Evolutionary conservation across 2,113 vertebrate species (phyloP), one percentile per base, ranked within the genome.

Genomic region (Gallinago paraguaiae): DNA sequence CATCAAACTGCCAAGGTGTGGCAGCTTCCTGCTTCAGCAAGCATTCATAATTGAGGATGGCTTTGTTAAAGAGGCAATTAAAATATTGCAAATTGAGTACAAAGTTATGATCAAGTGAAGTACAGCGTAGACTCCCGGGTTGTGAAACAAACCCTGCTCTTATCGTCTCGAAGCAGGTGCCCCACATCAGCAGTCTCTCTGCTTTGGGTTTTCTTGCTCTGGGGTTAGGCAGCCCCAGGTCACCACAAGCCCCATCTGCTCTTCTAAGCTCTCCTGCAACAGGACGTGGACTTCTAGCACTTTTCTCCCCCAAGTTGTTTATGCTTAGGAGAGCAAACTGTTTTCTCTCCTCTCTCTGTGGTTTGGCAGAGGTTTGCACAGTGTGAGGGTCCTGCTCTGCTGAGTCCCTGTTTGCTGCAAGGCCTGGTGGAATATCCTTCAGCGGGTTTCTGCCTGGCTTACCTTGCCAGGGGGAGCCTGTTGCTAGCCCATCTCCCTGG

Each of bases 41-140:
- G 88, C 24, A 9, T 65, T 77, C 0, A 0, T 87, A 76, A 74
- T 67, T 74, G 61, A 82, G 23, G 50, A 76, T 77, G 67, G 63
- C 61, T 74, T 88, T 70, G 59, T 90, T 87, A 69, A 61, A 91
- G 87, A 82, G 54, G 30, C 71, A 89, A 95, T 91, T 87, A 87
- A 85, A 96, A 12, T 90, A 72, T 39, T 95, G 85, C 71, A 35
- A 9, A 70, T 74, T 4, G 67, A 96, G 54, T 37, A 67, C n/a
- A 25, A 53, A 92, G 70, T 69, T 77, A 50, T 0, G 35, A 61
- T 72, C n/a, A 24, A 45, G 63, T 74, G 51, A 61, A 76, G 25
- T 51, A 3, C 13, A 76, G 79, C 3, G 5, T 30, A 43, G 51
- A 51, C 50, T 72, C 22, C 17, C 19, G 54, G 43, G n/a, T 28